Conservation (phyloP, 1,140 invertebrate genomes). For the Drosophila sulfurigaster region DNA sequence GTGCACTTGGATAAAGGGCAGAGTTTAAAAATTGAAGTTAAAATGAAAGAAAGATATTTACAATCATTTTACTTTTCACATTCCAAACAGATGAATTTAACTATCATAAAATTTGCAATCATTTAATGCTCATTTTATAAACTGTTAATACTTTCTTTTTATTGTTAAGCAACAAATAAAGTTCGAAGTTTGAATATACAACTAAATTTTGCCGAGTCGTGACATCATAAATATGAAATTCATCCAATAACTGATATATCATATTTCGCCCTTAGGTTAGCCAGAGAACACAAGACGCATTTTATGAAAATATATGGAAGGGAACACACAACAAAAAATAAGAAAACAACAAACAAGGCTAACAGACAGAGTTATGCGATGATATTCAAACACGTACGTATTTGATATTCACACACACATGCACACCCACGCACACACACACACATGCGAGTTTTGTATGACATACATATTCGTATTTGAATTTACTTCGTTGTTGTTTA, state of each 20-base stretch:
- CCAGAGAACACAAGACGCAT: conserved; percentile 32
- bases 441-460: not conserved
- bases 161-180: too few relatives aligned
- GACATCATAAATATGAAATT: conserved; percentile 15
- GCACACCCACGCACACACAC: conserved; percentile 4
- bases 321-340: not conserved
- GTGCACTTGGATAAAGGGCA: not conserved
- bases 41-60: too few relatives aligned
- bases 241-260: conserved; percentile 21
- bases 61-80: too few relatives aligned
- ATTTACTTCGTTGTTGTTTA: conserved; percentile 37
- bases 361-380: conserved; percentile 28
- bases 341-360: conserved; percentile 18
- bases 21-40: not conserved
- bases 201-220: not conserved
- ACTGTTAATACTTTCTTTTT: too few relatives aligned
- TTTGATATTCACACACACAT: conserved; percentile 3
- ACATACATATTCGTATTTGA: conserved; percentile 26
- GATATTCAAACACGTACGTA: conserved; percentile 34
- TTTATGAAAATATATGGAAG: conserved; percentile 35
- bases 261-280: conserved; percentile 33
- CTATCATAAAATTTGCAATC: too few relatives aligned
- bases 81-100: too few relatives aligned
- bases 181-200: not conserved
- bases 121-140: too few relatives aligned